Base-by-base conservation (phyloP, 92 coral and sea anemone species). In the Meandrina meandrites region DNA sequence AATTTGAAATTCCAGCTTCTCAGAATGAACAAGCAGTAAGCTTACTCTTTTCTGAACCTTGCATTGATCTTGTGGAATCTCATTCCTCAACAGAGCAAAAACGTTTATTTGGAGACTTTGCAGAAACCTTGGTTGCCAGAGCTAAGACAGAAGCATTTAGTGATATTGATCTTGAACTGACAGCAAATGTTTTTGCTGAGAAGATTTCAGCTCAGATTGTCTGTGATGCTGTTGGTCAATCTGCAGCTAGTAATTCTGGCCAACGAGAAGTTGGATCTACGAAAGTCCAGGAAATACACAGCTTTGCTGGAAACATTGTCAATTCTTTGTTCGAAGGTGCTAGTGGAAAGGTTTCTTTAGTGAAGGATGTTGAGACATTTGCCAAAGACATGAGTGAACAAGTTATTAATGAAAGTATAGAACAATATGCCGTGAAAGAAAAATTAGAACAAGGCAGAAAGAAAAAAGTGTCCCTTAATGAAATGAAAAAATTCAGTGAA, bases 251-350 rank as follows among this genome's bases (percentile, higher is more conserved):
- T 60, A n/a, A n/a, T n/a, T 57, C 78, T 57, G 70, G 32, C 50
- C 75, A 58, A 71, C 30, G 82, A 50, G 90, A 87, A 53, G 0
- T 51, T 21, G 75, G 73, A 17, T 35, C 85, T 21, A 21, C 62
- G 16, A 24, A 60, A 21, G 88, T 79, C 32, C 87, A 84, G 84
- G 92, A 81, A 68, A 57, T 94, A 48, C 85, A 91, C 36, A 88
- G 89, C 79, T 94, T 88, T 90, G 98, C 93, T 30, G 95, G 88
- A 79, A 89, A 86, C 54, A 83, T 94, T 62, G 82, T 85, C 30
- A 69, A 73, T 53, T 85, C 92, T 58, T 85, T 91, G 76, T 78
- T 94, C 36, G 86, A 86, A 40, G 91, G 81, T 73, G 98, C 98
- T 35, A 86, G 90, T 40, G 93, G 86, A 42, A 86, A 94, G 75